Conservation (phyloP, 2,113 vertebrate genomes). For the Phyllopteryx taeniolatus region DNA sequence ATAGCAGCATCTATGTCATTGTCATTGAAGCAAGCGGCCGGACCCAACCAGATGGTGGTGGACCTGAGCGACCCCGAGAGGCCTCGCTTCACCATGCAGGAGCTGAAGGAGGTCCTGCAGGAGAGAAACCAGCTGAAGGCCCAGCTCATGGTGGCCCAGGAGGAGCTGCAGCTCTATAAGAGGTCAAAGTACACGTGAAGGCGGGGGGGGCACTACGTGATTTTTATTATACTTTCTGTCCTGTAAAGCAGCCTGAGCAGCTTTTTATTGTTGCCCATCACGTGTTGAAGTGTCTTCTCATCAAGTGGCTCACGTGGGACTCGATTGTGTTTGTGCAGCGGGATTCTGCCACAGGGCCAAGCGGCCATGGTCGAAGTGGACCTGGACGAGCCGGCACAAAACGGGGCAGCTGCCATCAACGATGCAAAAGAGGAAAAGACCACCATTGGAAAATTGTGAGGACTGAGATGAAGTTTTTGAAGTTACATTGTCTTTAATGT, state of each 20-base stretch:
- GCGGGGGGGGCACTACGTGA: neutral
- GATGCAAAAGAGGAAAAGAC: constrained; percentile 76
- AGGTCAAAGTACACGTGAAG: constrained; percentile 68
- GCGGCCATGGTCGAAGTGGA: constrained; percentile 69
- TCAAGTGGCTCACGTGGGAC: neutral
- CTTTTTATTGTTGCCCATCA: neutral
- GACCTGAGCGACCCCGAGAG: constrained; percentile 89
- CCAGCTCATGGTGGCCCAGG: constrained; percentile 86
- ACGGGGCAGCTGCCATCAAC: constrained; percentile 29
- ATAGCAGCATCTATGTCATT: neutral
- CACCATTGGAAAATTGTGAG: constrained; percentile 85
- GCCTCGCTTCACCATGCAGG: constrained; percentile 92
- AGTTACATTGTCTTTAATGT: neutral
- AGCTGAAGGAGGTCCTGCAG: constrained; percentile 91
- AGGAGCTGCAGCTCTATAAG: constrained; percentile 90
- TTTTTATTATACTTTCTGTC: neutral
- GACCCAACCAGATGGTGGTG: constrained; percentile 84
- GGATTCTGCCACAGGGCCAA: constrained; percentile 75
- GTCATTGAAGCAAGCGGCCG: constrained; percentile 70
- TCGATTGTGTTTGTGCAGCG: constrained; percentile 64
- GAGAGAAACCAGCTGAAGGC: constrained; percentile 93
- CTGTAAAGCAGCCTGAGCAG: neutral
- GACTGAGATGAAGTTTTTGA: constrained; percentile 17
- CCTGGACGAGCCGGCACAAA: constrained; percentile 28
- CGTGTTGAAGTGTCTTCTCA: neutral